A percentile compares a stretch with the other conserved stretches of the same genome.
Evolutionary conservation across 1,140 invertebrate species (phyloP).

Genomic region (Eriocheir sinensis): DNA sequence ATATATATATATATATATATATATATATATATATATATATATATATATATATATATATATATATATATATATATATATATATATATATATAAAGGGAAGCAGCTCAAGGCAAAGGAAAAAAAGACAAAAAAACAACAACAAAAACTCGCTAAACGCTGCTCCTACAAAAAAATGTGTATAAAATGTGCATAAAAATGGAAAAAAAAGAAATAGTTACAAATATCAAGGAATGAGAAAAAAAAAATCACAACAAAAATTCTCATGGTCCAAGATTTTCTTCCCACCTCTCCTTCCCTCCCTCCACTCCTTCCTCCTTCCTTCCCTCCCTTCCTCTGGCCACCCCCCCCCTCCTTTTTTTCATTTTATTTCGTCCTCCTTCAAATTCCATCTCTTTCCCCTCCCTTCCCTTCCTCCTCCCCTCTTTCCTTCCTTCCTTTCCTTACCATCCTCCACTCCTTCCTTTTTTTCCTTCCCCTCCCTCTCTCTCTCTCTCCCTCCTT

Average conservation of each 20-base stretch:
- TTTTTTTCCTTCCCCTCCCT: neutral
- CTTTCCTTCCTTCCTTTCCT: neutral
- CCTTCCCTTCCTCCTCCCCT: neutral
- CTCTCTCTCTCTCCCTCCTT: neutral
- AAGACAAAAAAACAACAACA: neutral
- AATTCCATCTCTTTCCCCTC: neutral
- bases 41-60: too few relatives aligned
- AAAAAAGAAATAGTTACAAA: too few relatives aligned
- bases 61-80: too few relatives aligned
- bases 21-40: too few relatives aligned
- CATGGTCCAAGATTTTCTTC: neutral
- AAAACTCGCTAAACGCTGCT: neutral
- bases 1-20: too few relatives aligned
- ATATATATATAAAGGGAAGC: too few relatives aligned
- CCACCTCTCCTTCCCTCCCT: too few relatives aligned
- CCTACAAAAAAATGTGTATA: neutral
- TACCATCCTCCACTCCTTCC: neutral
- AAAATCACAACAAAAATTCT: constrained; percentile 7
- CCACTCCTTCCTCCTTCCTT: too few relatives aligned
- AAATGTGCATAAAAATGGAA: neutral
- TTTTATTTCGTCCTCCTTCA: neutral
- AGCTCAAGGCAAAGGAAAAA: neutral
- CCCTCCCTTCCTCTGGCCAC: neutral
- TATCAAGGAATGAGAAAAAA: neutral
- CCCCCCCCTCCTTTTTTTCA: neutral